Conservation (phyloP, 2,797 vertebrate genomes). For the Intellagama lesueurii region DNA sequence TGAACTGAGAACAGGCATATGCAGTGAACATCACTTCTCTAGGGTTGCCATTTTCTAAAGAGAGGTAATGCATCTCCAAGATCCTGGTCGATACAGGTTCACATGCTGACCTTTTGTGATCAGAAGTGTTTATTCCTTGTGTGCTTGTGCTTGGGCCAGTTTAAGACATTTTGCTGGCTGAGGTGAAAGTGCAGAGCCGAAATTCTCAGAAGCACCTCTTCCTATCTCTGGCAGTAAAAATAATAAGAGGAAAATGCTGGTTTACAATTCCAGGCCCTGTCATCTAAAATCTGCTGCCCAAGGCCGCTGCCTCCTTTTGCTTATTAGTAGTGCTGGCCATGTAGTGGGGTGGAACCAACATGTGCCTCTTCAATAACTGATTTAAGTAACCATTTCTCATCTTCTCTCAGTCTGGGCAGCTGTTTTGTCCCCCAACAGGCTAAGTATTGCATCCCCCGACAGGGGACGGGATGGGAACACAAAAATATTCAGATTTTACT, state of each 20-base stretch:
- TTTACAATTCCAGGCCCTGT: neutral
- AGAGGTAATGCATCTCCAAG: neutral
- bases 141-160: neutral
- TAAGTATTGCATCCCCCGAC: no score
- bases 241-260: neutral
- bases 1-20: conserved; percentile 41
- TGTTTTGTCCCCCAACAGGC: neutral
- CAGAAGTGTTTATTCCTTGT: neutral
- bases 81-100: neutral
- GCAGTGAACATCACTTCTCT: conserved; percentile 20
- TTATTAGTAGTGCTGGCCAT: neutral
- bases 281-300: neutral
- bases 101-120: neutral
- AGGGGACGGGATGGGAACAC: neutral
- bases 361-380: neutral
- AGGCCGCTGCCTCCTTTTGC: neutral
- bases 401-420: neutral
- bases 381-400: neutral
- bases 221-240: neutral
- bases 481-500: neutral
- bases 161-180: neutral
- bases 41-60: conserved; percentile 9
- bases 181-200: neutral
- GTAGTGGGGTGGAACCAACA: neutral
- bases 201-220: neutral